These are phyloP conservation scores for Polyommatus iphigenia DNA, from an alignment of 2,888 invertebrate species.

Conservation along the genomic window DNA sequence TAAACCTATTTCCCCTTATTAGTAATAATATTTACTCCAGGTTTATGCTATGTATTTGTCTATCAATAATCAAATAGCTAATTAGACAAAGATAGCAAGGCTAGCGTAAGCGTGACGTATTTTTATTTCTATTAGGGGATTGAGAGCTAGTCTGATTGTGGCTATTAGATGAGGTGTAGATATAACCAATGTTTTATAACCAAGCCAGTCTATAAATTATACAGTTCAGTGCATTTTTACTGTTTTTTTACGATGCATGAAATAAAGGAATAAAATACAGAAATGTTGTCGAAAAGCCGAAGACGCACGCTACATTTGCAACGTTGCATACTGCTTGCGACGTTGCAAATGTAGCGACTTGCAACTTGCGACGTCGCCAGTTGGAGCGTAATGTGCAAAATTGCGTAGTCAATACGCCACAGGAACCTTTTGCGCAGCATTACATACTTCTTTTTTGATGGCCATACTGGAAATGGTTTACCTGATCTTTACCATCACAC, in stretches of 20 bases:
- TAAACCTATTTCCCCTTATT: neutral
- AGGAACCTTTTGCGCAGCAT: too few relatives aligned
- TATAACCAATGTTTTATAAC: neutral
- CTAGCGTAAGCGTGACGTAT: neutral
- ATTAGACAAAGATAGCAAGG: neutral
- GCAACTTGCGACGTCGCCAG: too few relatives aligned
- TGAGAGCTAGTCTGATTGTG: slow-evolving; percentile 6
- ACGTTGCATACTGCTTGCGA: too few relatives aligned
- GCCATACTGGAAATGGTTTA: neutral
- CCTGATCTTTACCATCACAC: slow-evolving; percentile 1
- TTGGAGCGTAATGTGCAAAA: too few relatives aligned
- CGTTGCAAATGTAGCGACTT: too few relatives aligned
- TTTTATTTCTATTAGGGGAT: neutral
- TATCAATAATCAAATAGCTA: neutral
- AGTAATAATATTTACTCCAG: neutral
- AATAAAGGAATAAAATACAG: neutral
- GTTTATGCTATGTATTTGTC: too few relatives aligned
- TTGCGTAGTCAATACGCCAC: too few relatives aligned
- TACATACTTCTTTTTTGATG: neutral
- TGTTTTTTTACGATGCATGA: neutral
- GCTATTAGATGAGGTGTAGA: slow-evolving; percentile 6
- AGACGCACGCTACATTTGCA: too few relatives aligned
- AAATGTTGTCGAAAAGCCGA: too few relatives aligned
- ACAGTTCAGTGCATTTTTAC: neutral
- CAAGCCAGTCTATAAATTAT: neutral